Conservation (phyloP, 1,140 invertebrate genomes). For the Hylaeus volcanicus region DNA sequence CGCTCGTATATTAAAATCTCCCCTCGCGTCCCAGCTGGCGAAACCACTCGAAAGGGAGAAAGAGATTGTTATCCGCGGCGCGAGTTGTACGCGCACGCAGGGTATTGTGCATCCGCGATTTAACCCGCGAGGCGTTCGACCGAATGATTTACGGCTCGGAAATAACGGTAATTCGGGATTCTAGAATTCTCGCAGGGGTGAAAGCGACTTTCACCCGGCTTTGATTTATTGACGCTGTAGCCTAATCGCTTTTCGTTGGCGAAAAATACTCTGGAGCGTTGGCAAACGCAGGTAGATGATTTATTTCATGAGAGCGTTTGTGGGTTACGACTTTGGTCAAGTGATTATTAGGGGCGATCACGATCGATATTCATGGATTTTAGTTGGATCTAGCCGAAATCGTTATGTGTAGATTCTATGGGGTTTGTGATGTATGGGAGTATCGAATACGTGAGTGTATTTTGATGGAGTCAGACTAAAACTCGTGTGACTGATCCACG, state of each 20-base stretch:
- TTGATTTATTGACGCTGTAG: neutral
- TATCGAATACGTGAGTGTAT: too few relatives aligned
- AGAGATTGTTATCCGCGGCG: conserved; percentile 55
- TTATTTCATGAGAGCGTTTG: neutral
- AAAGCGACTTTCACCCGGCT: conserved; percentile 30
- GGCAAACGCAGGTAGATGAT: neutral
- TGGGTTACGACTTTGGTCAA: neutral
- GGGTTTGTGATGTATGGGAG: too few relatives aligned
- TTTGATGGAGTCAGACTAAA: neutral
- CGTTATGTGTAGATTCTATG: too few relatives aligned
- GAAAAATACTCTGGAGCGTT: neutral
- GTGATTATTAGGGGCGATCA: too few relatives aligned
- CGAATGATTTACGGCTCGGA: conserved; percentile 24
- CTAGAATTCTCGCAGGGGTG: conserved; percentile 10
- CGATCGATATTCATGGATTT: too few relatives aligned
- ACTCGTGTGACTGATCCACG: neutral
- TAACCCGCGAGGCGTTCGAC: neutral
- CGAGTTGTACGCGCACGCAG: conserved; percentile 27
- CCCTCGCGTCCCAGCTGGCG: conserved; percentile 25
- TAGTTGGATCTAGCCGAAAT: too few relatives aligned
- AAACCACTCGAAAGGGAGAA: conserved; percentile 43
- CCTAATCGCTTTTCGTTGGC: neutral
- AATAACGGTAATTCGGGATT: conserved; percentile 22
- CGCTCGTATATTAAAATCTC: conserved; percentile 57
- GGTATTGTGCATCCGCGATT: conserved; percentile 28